Evolutionary conservation across 1,140 invertebrate genomes (phyloP).

Genomic region (Scaptomyza pallida): DNA sequence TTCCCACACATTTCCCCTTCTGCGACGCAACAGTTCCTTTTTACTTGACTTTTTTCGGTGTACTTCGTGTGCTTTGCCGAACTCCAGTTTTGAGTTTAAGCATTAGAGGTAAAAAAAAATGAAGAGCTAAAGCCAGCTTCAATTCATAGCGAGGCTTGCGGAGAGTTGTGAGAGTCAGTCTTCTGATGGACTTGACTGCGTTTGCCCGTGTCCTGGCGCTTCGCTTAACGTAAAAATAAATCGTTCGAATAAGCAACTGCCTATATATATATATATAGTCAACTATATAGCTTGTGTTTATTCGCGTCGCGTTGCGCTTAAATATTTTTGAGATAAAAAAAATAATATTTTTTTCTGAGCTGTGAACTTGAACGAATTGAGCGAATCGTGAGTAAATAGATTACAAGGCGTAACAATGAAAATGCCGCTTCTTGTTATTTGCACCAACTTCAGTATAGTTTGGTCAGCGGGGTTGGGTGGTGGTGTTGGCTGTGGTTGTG

Average conservation of each 20-base stretch:
- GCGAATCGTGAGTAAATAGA: constrained; percentile 51
- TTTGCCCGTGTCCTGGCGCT: constrained; percentile 53
- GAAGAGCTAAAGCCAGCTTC: constrained; percentile 36
- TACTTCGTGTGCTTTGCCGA: constrained; percentile 64
- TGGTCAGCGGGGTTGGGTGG: not conserved
- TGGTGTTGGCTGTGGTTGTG: too few relatives aligned
- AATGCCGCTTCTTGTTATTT: constrained; percentile 39
- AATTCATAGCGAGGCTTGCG: constrained; percentile 12
- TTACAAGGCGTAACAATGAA: constrained; percentile 35
- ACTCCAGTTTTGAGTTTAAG: constrained; percentile 58
- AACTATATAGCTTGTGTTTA: not conserved
- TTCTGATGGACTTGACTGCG: constrained; percentile 77
- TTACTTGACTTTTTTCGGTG: constrained; percentile 11
- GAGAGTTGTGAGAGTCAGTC: constrained; percentile 49
- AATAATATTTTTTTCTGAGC: not conserved
- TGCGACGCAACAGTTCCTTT: constrained; percentile 44
- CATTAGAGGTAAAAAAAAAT: constrained; percentile 26
- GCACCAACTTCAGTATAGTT: constrained; percentile 3
- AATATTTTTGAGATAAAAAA: too few relatives aligned
- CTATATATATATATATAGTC: constrained; percentile 8
- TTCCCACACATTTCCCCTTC: constrained; percentile 46
- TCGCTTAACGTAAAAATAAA: constrained; percentile 14
- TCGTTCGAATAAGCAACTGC: not conserved
- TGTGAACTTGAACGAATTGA: constrained; percentile 19
- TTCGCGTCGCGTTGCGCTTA: constrained; percentile 5